A percentile compares a stretch with the other conserved stretches of the same genome.
Conservation (phyloP, 2,113 vertebrate species). For the Hydrolagus affinis region DNA sequence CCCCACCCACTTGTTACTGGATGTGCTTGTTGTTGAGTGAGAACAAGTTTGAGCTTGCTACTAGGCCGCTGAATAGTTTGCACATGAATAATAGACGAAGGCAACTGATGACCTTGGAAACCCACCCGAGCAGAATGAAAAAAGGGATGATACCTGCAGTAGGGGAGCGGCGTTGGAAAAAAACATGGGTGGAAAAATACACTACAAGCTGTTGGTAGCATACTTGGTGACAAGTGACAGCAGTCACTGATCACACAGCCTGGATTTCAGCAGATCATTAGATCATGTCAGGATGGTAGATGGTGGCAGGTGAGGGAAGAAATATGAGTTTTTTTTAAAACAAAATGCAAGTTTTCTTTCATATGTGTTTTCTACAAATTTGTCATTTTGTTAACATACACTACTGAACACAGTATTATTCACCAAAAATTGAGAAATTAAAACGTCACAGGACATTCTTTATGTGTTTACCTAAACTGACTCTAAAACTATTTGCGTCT, state of each 20-base stretch:
- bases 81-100: too few species aligned
- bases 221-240: neutral
- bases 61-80: too few species aligned
- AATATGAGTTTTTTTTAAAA: neutral
- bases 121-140: too few species aligned
- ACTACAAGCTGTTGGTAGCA: neutral
- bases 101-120: too few species aligned
- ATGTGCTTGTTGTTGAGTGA: too few species aligned
- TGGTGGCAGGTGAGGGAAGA: neutral
- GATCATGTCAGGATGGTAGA: neutral
- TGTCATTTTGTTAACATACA: neutral
- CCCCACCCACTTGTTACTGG: too few species aligned
- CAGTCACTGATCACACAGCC: neutral
- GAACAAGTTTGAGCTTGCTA: too few species aligned
- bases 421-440: neutral
- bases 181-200: too few species aligned
- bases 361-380: neutral
- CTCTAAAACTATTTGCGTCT: neutral
- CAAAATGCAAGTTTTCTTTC: neutral
- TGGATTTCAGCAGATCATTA: neutral
- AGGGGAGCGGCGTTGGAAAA: too few species aligned
- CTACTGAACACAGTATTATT: neutral
- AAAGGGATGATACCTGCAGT: too few species aligned
- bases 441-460: neutral
- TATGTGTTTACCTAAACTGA: slow-evolving; percentile 1